Evolutionary conservation across 1,140 invertebrate species (phyloP), one percentile per base, ranked within the genome.

Genomic region (Holcopasites calliopsidis): DNA sequence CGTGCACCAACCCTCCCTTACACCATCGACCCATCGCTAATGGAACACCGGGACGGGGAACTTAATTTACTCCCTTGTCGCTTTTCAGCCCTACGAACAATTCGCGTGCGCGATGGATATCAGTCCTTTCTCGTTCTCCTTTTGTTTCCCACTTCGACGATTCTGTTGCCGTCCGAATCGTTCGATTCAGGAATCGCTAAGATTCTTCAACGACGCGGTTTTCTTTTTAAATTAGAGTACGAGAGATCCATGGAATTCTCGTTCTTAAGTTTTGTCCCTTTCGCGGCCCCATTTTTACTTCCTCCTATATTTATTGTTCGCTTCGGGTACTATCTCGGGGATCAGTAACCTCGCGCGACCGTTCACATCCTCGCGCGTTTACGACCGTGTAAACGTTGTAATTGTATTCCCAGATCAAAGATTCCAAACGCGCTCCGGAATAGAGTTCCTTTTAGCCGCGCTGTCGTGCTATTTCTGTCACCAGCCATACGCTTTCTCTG

Each of bases 11-110:
- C 13, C 5, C 31, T 5, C 8, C 16, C 7, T n/a, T 28, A 28
- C 26, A 0, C 18, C 16, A 60, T 70, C 73, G 65, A 70, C 60
- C 73, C 73, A 35, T 61, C 23, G 65, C 54, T 60, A 69, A 60
- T 76, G 26, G 73, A 76, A 76, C 60, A 28, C 47, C 33, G 49
- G 71, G 28, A 61, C 49, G 40, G 57, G 33, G 40, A 54, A 73
- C 49, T 73, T 55, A 73, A 73, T 73, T 65, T 55, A 42, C 38
- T 38, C 38, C 44, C 60, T 13, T 44, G 60, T 65, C 60, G 49
- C 47, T 42, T 65, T 64, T 64, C 60, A 62, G 35, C 3, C 35
- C 47, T 33, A 13, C 49, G 26, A 50, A 21, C 69, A 38, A 71
- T 71, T 61, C 69, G 69, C 44, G 55, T 31, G 69, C 31, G 7